Evolutionary conservation across 2,888 invertebrate species (phyloP), one percentile per base, ranked within the genome.

Genomic region (Pandemis cinnamomeana): DNA sequence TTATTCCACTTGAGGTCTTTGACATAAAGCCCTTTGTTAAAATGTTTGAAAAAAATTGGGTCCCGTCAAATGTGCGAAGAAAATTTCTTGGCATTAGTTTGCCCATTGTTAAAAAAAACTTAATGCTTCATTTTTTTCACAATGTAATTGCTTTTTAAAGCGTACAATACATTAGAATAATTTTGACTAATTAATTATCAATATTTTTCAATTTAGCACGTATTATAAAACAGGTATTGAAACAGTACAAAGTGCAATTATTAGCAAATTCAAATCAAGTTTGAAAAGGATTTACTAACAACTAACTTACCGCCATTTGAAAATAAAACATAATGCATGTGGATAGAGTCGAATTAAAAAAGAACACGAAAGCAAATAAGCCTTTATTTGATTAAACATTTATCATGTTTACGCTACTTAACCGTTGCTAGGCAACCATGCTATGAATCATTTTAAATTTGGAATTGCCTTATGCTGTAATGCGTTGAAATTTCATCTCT

Each of bases 351-450:
- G 10, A 10, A 58, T 11, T 27, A 27, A 1, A 27, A 27, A 27
- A 27, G 20, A 11, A 4, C 58, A 11, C 11, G 2, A 10, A 1
- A 20, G 27, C 3, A 11, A 11, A 27, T 27, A 58, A 58, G 58
- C 10, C 58, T 11, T 58, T 58, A 5, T 41, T 5, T 42, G 15
- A 3, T 42, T 15, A 70, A 13, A 51, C 7, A 48, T 15, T 60
- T 27, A 51, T n/a, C n/a, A 51, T 67, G 60, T 67, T 71, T 67
- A 61, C 46, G 64, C 41, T 41, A 60, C n/a, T n/a, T 51, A 60
- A 44, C 20, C 60, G 71, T 71, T 71, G 67, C 71, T 53, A 71
- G 44, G 71, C 71, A 71, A 71, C 71, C 13, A 7, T 7, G 27
- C 27, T 41, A 61, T 71, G 48, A 71, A 11, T 67, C 15, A 67